Conservation (phyloP, 2,888 invertebrate species). For the Sussaba pulchella region DNA sequence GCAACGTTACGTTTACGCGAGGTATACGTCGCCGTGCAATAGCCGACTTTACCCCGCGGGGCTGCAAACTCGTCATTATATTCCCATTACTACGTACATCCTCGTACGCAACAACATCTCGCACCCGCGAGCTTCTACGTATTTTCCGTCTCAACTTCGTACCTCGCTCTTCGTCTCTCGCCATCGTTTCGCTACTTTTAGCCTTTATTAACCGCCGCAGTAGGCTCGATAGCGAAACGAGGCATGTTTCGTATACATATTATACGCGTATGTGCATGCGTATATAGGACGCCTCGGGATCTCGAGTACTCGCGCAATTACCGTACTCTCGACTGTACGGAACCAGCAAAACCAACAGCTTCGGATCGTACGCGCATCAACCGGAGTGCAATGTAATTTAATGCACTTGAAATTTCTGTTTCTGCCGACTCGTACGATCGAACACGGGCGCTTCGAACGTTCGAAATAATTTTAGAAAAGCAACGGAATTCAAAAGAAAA, state of each 20-base stretch:
- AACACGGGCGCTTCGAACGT: not conserved
- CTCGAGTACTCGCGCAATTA: constrained; percentile 15
- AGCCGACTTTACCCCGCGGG: constrained; percentile 50
- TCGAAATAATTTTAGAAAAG: not conserved
- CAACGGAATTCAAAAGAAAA: too few relatives aligned
- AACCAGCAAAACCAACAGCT: constrained; percentile 6
- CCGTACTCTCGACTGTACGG: not conserved
- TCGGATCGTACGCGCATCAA: constrained; percentile 1
- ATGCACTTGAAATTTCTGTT: not conserved
- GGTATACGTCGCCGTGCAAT: constrained; percentile 36
- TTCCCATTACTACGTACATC: constrained; percentile 73
- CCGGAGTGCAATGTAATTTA: constrained; percentile 6
- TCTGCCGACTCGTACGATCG: not conserved
- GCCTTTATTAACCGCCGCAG: constrained; percentile 51
- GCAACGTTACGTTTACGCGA: not conserved
- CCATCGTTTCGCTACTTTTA: constrained; percentile 31
- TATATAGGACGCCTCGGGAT: not conserved
- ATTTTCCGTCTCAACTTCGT: constrained; percentile 1
- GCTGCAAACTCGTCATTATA: constrained; percentile 75
- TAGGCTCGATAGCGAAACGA: constrained; percentile 41
- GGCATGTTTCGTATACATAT: not conserved
- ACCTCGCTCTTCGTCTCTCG: too few relatives aligned
- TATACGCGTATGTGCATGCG: too few relatives aligned
- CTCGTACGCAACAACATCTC: constrained; percentile 11
- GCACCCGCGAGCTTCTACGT: constrained; percentile 39